Evolutionary conservation across 2,797 vertebrate species (phyloP).

Genomic region (Halcyon leucocephala): DNA sequence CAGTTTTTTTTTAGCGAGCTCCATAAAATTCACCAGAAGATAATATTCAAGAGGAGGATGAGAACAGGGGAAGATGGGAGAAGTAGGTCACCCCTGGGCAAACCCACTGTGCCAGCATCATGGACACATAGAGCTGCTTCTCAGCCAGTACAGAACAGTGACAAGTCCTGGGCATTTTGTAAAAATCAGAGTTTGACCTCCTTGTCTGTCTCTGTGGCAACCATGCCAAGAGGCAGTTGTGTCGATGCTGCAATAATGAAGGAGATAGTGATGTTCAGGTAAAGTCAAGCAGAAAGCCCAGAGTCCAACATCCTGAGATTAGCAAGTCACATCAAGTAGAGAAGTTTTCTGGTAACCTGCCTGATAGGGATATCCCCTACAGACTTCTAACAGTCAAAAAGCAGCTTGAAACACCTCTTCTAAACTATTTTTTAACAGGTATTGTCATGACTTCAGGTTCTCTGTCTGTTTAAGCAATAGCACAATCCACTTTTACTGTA

Average conservation of each 20-base stretch:
- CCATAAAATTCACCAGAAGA: background rate
- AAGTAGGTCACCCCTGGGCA: background rate
- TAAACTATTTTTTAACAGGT: background rate
- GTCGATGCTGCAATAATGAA: background rate
- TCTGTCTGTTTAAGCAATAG: background rate
- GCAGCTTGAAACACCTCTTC: background rate
- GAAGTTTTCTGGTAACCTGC: background rate
- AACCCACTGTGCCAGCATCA: background rate
- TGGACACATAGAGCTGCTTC: background rate
- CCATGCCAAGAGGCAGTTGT: fast-evolving
- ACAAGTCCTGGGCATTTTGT: background rate
- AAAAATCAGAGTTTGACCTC: background rate
- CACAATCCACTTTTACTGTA: background rate
- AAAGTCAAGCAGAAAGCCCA: background rate
- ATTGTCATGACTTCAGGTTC: background rate
- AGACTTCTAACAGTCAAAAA: background rate
- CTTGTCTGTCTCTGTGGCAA: background rate
- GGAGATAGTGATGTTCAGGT: background rate
- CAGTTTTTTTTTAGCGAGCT: background rate
- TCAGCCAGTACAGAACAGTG: background rate
- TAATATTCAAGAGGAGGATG: background rate
- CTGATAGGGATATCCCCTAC: background rate
- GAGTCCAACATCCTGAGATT: background rate
- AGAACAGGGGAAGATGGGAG: background rate
- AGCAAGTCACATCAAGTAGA: background rate